phyloP scores from a whole-genome alignment of 2,113 vertebrate genomes.

The Vicugna pacos region DNA sequence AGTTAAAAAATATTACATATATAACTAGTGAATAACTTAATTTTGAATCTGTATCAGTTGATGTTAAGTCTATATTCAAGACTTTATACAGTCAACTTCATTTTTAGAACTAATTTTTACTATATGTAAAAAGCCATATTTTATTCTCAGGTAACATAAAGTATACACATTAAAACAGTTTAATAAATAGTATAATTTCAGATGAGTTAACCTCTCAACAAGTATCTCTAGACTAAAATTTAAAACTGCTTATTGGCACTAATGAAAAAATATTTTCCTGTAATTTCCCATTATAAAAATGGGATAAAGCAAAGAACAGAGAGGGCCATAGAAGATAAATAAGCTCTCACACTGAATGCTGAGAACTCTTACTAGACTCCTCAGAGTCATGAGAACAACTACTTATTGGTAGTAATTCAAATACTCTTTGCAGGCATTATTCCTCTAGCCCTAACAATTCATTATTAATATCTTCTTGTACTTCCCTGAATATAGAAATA shows the following conservation, averaged over 20 bases:
- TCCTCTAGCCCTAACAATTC: conserved; percentile 44
- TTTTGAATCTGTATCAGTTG: neutral
- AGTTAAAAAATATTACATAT: neutral
- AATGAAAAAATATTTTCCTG: conserved; percentile 1
- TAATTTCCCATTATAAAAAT: conserved; percentile 35
- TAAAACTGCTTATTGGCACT: neutral
- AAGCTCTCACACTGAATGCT: neutral
- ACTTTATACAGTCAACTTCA: conserved; percentile 4
- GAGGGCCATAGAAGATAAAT: neutral
- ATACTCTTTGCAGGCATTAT: neutral
- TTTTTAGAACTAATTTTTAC: conserved; percentile 51
- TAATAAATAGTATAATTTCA: conserved; percentile 22
- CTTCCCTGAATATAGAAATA: neutral
- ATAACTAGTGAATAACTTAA: neutral
- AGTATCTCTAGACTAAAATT: neutral
- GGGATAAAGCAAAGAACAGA: neutral
- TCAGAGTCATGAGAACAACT: neutral
- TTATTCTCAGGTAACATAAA: conserved; percentile 34
- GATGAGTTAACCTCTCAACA: conserved; percentile 13
- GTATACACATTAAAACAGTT: neutral
- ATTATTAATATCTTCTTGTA: conserved; percentile 16
- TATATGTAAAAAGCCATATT: neutral
- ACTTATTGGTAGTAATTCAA: neutral
- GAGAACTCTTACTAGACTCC: neutral
- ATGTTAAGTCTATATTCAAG: neutral